Percentiles rank a stretch among this genome's conserved stretches.
Conservation (phyloP, 2,113 vertebrate genomes). For the Tympanuchus pallidicinctus region DNA sequence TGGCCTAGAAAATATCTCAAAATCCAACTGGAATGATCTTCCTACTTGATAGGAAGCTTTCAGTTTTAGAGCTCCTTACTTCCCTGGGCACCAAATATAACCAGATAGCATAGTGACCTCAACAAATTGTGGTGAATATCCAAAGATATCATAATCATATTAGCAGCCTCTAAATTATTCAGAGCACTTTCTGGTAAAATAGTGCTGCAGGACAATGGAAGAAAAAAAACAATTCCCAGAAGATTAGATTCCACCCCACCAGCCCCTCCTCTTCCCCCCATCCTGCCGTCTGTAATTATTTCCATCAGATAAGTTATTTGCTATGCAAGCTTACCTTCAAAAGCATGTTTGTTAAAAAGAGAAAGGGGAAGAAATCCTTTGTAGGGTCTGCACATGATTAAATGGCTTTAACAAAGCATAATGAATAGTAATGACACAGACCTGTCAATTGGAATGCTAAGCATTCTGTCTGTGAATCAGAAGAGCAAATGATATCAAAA, state of each 20-base stretch:
- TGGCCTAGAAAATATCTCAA: not conserved
- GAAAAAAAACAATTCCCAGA: slow-evolving; percentile 41
- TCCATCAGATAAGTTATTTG: slow-evolving; percentile 67
- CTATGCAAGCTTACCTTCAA: slow-evolving; percentile 69
- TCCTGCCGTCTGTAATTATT: slow-evolving; percentile 64
- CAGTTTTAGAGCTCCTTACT: not conserved
- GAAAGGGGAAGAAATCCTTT: slow-evolving; percentile 67
- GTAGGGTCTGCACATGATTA: slow-evolving; percentile 58
- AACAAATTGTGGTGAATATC: not conserved
- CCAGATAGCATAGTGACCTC: not conserved
- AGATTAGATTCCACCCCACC: not conserved
- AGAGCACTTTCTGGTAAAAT: slow-evolving; percentile 34
- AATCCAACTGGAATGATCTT: not conserved
- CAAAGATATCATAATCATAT: slow-evolving; percentile 30
- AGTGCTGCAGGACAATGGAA: slow-evolving; percentile 54
- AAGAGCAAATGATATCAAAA: not conserved
- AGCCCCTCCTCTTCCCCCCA: not conserved
- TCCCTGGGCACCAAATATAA: not conserved
- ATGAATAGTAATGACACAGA: slow-evolving; percentile 62
- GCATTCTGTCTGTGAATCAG: slow-evolving; percentile 24
- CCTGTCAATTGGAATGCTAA: slow-evolving; percentile 56
- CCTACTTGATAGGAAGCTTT: not conserved
- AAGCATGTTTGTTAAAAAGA: slow-evolving; percentile 70
- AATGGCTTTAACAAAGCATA: slow-evolving; percentile 62
- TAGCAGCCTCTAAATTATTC: slow-evolving; percentile 59